Evolutionary conservation across 1,140 invertebrate genomes (phyloP), one percentile per base, ranked within the genome.

Genomic region (Achatina immaculata): DNA sequence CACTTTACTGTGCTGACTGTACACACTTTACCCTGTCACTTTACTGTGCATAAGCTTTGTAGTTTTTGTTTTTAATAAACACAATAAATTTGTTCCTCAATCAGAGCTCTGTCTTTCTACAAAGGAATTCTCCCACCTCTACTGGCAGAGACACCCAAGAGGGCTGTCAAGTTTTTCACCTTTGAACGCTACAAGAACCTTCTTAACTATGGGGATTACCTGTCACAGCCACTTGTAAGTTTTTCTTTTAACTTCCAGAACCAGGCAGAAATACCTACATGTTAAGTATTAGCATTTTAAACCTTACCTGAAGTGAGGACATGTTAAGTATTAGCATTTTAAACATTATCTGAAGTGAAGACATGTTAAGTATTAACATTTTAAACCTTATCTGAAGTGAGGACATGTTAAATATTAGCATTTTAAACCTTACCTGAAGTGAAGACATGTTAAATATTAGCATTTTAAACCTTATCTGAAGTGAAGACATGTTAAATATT

Each of bases 111-210:
- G 40, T 90, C 90, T 38, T 96, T 95, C 91, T 97, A 96, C 94
- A 97, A 97, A 93, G 97, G 97, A 80, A 96, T 98, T 85, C 84
- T 98, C 82, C 96, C 97, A 3, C 97, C 97, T 16, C 95, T 98
- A 87, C 88, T 98, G 77, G 96, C 95, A n/a, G 97, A 98, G 93
- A 98, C 96, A 43, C 97, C 97, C 9, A 98, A 98, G 92, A 90
- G 97, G 88, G 97, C 96, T 69, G 95, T 96, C 0, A 98, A 98
- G 93, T 98, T 98, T 91, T 94, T 97, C 84, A 95, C 95, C 36
- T 98, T 98, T 92, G 96, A 98, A 90, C 95, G 97, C 90, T 97
- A 96, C 86, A 97, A 98, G 92, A 93, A 94, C 85, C 89, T 96
- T 81, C 96, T 97, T 90, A 92, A 95, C 88, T 96, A 85, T 85